Evolutionary conservation across 2,888 invertebrate genomes (phyloP).

Genomic region (Metacarcinus magister): DNA sequence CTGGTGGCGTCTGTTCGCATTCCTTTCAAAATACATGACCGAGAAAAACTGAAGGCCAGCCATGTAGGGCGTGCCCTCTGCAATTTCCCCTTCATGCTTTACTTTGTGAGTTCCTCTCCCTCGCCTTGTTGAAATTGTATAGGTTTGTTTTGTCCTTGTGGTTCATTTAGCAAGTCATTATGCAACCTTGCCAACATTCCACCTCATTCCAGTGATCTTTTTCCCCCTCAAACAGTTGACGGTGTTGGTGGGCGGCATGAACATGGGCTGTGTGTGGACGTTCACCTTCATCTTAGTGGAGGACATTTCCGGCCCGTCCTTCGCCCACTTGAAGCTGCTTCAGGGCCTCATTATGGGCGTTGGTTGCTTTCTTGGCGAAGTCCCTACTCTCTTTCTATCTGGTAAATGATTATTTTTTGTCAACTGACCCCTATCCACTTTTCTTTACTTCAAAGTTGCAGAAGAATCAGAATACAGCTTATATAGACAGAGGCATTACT

Average conservation of each 20-base stretch:
- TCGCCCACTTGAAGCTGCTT: constrained; percentile 66
- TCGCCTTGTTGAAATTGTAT: background rate
- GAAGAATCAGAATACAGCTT: too few species aligned
- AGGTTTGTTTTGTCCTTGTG: background rate
- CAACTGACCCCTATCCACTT: background rate
- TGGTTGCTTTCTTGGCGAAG: constrained; percentile 91
- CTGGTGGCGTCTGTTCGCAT: constrained; percentile 62
- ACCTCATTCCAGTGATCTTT: background rate
- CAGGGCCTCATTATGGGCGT: constrained; percentile 72
- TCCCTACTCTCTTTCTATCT: constrained; percentile 94
- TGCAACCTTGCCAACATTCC: background rate
- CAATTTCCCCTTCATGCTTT: constrained; percentile 51
- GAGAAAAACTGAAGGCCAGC: constrained; percentile 69
- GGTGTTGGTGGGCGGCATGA: constrained; percentile 68
- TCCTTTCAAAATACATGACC: constrained; percentile 68
- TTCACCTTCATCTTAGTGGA: constrained; percentile 76
- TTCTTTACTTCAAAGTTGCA: too few species aligned
- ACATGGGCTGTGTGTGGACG: constrained; percentile 73
- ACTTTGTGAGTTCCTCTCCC: constrained; percentile 56
- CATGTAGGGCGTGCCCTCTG: constrained; percentile 58
- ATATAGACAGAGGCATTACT: too few species aligned
- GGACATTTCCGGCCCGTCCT: constrained; percentile 67
- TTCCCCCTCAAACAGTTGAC: constrained; percentile 54
- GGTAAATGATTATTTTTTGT: constrained; percentile 47
- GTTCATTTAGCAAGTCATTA: background rate